Base-by-base conservation (phyloP, 2,113 vertebrate genomes). In the Tauraco erythrolophus region DNA sequence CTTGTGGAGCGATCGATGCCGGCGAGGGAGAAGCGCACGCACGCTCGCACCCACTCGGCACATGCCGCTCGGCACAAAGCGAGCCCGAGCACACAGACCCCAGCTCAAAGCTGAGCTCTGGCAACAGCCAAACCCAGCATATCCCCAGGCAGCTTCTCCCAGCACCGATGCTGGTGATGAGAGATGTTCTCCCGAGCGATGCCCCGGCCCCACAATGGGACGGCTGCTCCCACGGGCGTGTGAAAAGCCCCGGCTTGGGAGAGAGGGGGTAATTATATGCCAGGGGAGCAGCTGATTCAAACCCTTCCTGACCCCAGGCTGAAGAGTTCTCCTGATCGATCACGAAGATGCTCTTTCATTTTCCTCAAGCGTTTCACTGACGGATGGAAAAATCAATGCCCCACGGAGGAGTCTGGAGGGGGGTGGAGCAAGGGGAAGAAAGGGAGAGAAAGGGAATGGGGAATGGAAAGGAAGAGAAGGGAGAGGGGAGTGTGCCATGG, bases 341-440 rank as follows among this genome's bases (percentile, higher is more conserved):
- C 97, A 93, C 50, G 37, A 85, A 97, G 98, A 98, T 89, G 97
- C 96, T 94, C 98, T 98, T 97, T 98, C 98, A 97, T 98, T 97
- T 98, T 97, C 98, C 98, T 98, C 95, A 80, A 97, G 98, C 97
- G 83, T 98, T 98, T 95, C 91, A 54, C 98, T 98, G 98, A 98
- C 91, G 98, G 98, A 98, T 98, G 96, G 97, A 98, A 98, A 98
- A 98, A 98, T 98, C 98, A 92, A 98, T 98, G 97, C 60, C 85
- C 97, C 89, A 94, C 77, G 10, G 95, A 86, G 96, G 83, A 96
- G 95, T 86, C 80, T 91, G 94, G 80, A 58, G 58, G 84, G 96
- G 83, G 91, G 85, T 92, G 84, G 95, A 96, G 94, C 66, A 78
- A 79, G 37, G 75, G 43, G 66, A 95, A 95, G 82, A 92, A 92